Evolutionary conservation across 1,140 invertebrate genomes (phyloP), one percentile per base, ranked within the genome.

Genomic region (Pomacea maculata): DNA sequence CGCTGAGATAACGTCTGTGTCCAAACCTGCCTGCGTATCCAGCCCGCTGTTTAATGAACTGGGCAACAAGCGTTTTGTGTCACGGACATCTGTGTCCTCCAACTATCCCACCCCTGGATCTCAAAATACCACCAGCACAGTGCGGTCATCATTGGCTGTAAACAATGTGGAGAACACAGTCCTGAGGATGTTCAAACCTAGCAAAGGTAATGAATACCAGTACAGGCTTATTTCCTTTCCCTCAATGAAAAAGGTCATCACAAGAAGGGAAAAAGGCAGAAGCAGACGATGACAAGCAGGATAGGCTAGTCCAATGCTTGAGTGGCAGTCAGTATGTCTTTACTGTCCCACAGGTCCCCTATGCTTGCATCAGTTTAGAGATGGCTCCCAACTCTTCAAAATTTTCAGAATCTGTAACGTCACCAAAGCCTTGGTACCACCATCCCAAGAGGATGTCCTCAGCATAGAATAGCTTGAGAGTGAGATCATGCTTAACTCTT

Each of bases 121-220:
- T 21, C 79, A 74, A 3, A 34, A 57, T 21, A 19, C 65, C n/a
- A 61, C 80, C 64, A 68, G 68, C 21, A 29, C 52, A 8, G 80
- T 80, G 34, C 81, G 74, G 63, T 68, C 75, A 68, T 80, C 82
- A 14, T 68, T 87, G n/a, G 83, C 84, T 45, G 87, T 88, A 17
- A 88, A 86, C 83, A 88, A 87, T 75, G 87, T 88, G 55, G 87
- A 89, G 70, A 85, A 85, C 17, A 87, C 87, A 21, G 88, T 88
- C 73, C 84, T 89, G 45, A 80, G 85, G 81, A 86, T 85, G 54
- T 85, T 87, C 78, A 88, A 87, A 78, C 80, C 85, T 21, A 79
- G 80, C 55, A 89, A 89, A 89, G 88, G 88, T 89, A 88, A 88
- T 84, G 79, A 77, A 57, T 72, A 75, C 57, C 79, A 82, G 70